Conservation (phyloP, 2,113 vertebrate species). For the Mobula hypostoma region DNA sequence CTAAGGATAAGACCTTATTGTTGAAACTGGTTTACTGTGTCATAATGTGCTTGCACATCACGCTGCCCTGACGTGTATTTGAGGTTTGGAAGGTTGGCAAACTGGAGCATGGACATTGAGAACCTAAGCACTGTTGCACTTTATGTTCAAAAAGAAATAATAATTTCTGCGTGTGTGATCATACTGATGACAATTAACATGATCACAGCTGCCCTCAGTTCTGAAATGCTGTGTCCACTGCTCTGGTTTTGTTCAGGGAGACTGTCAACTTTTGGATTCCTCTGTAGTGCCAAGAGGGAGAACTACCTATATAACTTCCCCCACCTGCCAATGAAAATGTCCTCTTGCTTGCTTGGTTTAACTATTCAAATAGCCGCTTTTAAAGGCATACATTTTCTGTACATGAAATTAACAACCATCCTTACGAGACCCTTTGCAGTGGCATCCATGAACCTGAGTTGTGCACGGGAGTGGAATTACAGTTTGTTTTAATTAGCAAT, state of each 20-base stretch:
- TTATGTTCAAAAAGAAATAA: constrained; percentile 73
- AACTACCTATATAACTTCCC: constrained; percentile 27
- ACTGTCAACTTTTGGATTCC: constrained; percentile 26
- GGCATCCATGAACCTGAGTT: not conserved
- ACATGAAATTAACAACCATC: constrained; percentile 9
- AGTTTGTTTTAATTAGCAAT: not conserved
- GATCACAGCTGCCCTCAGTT: constrained; percentile 15
- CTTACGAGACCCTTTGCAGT: not conserved
- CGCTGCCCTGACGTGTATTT: constrained; percentile 45
- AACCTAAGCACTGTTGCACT: constrained; percentile 99
- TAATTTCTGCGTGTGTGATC: constrained; percentile 52
- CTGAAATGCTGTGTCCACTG: constrained; percentile 19
- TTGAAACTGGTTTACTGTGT: constrained; percentile 53
- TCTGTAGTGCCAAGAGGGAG: constrained; percentile 34
- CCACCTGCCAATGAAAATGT: constrained; percentile 20
- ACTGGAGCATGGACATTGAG: constrained; percentile 62
- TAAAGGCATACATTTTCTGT: not conserved
- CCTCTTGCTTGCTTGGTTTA: constrained; percentile 29
- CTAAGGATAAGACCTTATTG: constrained; percentile 45
- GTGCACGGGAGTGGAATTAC: not conserved
- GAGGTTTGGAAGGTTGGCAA: constrained; percentile 42
- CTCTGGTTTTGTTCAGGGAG: constrained; percentile 33
- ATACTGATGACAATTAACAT: constrained; percentile 2
- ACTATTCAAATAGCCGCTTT: constrained; percentile 14
- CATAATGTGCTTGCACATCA: constrained; percentile 42